These are phyloP conservation scores for Nephrotoma guestfalica DNA, from an alignment of 2,888 invertebrate species.

Conservation along the genomic window DNA sequence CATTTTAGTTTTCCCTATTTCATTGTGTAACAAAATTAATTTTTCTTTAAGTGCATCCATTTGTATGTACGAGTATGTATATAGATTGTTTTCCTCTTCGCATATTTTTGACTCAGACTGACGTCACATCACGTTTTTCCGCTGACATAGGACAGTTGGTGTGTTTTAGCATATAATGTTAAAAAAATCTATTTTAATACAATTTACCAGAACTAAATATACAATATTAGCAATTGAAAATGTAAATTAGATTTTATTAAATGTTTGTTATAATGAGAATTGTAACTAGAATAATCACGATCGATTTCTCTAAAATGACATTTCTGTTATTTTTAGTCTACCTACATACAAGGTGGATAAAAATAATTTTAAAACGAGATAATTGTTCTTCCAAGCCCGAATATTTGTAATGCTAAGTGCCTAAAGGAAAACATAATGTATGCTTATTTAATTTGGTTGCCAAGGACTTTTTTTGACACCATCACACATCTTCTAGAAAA, in stretches of 20 bases:
- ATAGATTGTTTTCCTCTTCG: background rate
- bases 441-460: background rate
- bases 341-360: background rate
- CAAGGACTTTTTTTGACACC: background rate
- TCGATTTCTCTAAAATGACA: background rate
- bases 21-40: background rate
- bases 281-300: background rate
- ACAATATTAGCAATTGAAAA: background rate
- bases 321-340: background rate
- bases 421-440: too few relatives aligned
- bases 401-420: too few relatives aligned
- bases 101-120: background rate
- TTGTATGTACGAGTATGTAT: background rate
- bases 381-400: background rate
- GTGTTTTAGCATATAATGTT: background rate
- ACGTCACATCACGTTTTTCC: background rate
- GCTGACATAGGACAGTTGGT: background rate
- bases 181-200: background rate
- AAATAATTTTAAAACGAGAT: background rate
- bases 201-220: background rate
- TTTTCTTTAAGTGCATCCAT: background rate
- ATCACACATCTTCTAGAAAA: background rate
- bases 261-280: background rate
- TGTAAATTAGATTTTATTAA: background rate
- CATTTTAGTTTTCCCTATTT: background rate